Base-by-base conservation (phyloP, 2,113 vertebrate genomes). In the Dunckerocampus dactyliophorus region DNA sequence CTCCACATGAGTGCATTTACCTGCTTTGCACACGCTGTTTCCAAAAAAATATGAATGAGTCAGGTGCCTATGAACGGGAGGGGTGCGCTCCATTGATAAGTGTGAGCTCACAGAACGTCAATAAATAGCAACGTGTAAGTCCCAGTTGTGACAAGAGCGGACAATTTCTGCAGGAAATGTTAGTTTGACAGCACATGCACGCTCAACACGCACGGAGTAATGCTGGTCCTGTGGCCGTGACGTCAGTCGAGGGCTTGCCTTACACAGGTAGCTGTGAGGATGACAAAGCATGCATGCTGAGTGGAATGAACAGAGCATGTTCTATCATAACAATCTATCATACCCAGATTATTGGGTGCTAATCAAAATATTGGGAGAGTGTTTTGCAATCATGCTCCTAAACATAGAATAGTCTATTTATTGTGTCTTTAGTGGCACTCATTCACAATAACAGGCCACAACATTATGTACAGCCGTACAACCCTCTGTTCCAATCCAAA, bases 61-160 rank as follows among this genome's bases (percentile, higher is more conserved):
- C 82, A 83, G 81, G 75, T 84, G 77, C 42, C 87, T 87, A 73
- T 90, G 86, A 90, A 88, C 89, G 88, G 71, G 65, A 62, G 53
- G 51, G 64, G 70, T 47, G 71, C 21, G 31, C 53, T 77, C 81
- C 88, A 86, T 88, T 91, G 84, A 90, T 85, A 79, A 77, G 34
- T 22, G 68, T 67, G 59, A 73, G 74, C 62, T 42, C 48, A 7
- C 21, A 13, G 19, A 10, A 21, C 21, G 39, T 11, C 14, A n/a
- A 58, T 58, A 45, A 28, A n/a, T n/a, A 8, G 45, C 46, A 45
- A 37, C 67, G 16, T 16, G 54, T 11, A 1, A 11, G 57, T 71
- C 24, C 42, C 13, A 53, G 20, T 10, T 48, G 55, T 34, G 51
- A 59, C 45, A 43, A 53, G 14, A 67, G 31, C 69, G 17, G 24